Evolutionary conservation across 1,140 invertebrate species (phyloP), one percentile per base, ranked within the genome.

Genomic region (Globodera rostochiensis): DNA sequence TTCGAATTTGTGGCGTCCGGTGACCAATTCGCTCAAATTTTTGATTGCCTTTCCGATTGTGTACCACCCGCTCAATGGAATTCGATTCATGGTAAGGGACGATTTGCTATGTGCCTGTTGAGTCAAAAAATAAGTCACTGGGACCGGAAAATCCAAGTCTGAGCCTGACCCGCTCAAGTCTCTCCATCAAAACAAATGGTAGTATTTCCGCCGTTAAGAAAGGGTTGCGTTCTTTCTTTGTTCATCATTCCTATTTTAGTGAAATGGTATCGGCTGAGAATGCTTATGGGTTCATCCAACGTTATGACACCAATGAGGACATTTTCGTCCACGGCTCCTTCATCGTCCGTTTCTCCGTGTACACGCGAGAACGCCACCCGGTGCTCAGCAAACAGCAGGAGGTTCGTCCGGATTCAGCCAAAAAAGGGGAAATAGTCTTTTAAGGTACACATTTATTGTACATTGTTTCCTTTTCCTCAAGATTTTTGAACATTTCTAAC

Each of bases 1-100:
- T n/a, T 60, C 21, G 47, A 77, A 53, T 53, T 77, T 69, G 21
- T 49, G 13, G 15, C 53, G n/a, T 77, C 49, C 49, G 46, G 49
- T 76, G 15, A 53, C 74, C 19, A 46, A 57, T 64, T 64, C 49
- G 19, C 45, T 76, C 66, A 19, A 77, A 67, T 60, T 77, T 13
- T 50, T 60, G 13, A 69, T 66, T 53, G n/a, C 76, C 6, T 15
- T 78, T n/a, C 57, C 50, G 7, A 60, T 76, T 57, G 74, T 60
- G 45, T 76, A 64, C 74, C 74, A 76, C 50, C 49, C 21, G 9
- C n/a, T 69, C 36, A 82, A 82, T 74, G 49, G 66, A 73, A 74
- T 83, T 45, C 74, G 74, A 11, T 76, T 76, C 46, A 81, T 80
- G 9, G 57, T 64, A 76, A 45, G 6, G 49, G 46, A 76, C n/a